Base-by-base conservation (phyloP, 2,113 vertebrate species). In the Tapirus terrestris region DNA sequence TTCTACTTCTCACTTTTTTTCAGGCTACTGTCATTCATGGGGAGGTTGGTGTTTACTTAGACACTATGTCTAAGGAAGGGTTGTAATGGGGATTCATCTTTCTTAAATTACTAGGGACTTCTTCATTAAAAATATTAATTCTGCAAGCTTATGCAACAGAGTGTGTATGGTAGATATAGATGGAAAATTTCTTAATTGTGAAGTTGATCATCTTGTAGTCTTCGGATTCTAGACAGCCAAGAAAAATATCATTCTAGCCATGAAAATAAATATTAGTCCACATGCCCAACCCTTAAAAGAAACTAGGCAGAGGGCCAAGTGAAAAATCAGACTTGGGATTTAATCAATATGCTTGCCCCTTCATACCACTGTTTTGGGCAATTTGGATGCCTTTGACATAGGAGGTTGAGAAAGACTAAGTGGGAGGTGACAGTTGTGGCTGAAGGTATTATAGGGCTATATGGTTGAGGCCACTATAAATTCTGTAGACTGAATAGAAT, bases 221-320 rank as follows among this genome's bases (percentile, higher is more conserved):
- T 94, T 89, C 33, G 12, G 18, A 96, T 63, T 95, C 61, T 90
- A 61, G 56, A 86, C 27, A 91, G 39, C 56, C 76, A 91, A 70
- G 43, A 85, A 94, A 91, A 93, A 86, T 88, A 79, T 21, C 45
- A 36, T 77, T 39, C 31, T 85, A 68, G 3, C 61, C 67, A 88
- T 60, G 20, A 95, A 95, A 94, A 70, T 86, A 94, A 89, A 18
- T 67, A 83, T 67, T 89, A 83, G 12, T 80, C 83, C 33, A 45
- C 36, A n/a, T 73, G 27, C 29, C 25, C 31, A 67, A 4, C 18
- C 45, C 53, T 92, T 81, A 91, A 83, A 97, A 89, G 81, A 91
- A 96, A 33, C 75, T 56, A 93, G 91, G 87, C 86, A 90, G 39
- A 92, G 48, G 39, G 87, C 68, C 91, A 96, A 95, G n/a, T 39